These are phyloP conservation scores for Stramonita haemastoma DNA, from an alignment of 2,888 invertebrate genomes.

Conservation along the genomic window DNA sequence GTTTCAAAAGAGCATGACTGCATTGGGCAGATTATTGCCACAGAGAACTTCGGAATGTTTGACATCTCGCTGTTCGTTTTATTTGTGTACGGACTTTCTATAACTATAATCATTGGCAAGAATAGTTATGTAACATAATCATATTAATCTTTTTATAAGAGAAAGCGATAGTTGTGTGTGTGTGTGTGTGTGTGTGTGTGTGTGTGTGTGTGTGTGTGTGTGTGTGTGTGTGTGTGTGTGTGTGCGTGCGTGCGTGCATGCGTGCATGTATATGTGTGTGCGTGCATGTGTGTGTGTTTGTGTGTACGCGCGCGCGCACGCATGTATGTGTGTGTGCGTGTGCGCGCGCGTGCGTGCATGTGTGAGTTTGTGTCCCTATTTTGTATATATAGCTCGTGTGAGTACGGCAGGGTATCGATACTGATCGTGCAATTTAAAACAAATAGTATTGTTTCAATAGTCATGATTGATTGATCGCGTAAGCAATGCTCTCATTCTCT, in stretches of 20 bases:
- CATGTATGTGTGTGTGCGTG: background rate
- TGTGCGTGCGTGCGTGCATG: background rate
- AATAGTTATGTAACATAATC: too few species aligned
- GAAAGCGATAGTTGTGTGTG: background rate
- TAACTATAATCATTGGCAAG: background rate
- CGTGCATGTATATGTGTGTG: background rate
- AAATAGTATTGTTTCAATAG: background rate
- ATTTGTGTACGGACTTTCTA: background rate
- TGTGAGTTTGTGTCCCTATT: background rate
- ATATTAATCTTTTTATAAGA: background rate
- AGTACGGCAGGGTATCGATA: background rate
- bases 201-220: constrained; percentile 11
- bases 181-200: constrained; percentile 19
- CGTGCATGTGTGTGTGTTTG: background rate
- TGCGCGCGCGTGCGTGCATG: background rate
- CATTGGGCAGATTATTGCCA: background rate
- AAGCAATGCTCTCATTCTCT: too few species aligned
- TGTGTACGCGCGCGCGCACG: background rate
- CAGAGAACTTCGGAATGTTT: too few species aligned
- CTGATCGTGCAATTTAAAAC: background rate
- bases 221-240: background rate
- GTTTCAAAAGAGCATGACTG: background rate
- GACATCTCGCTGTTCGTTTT: too few species aligned
- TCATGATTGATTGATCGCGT: background rate
- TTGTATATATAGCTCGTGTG: background rate